phyloP scores from a whole-genome alignment of 2,113 vertebrate genomes.

The Lutjanus erythropterus region DNA sequence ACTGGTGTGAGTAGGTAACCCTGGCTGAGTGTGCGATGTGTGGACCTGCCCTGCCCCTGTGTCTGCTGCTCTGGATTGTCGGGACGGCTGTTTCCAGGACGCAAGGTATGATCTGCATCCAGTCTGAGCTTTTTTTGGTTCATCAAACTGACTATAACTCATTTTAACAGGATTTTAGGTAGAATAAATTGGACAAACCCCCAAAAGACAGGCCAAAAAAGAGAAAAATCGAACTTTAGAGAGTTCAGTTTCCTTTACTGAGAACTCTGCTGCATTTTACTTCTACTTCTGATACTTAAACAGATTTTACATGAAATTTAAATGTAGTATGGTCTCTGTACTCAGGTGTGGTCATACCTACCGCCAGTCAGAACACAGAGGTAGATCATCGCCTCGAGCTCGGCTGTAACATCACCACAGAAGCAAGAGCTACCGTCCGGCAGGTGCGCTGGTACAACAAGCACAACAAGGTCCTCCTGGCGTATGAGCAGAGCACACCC shows the following conservation, averaged over 20 bases:
- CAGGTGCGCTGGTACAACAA: conserved; percentile 82
- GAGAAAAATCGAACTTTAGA: no score
- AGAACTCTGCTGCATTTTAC: no score
- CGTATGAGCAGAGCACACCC: conserved; percentile 52
- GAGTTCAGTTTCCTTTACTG: no score
- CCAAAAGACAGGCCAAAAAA: no score
- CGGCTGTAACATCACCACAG: conserved; percentile 76
- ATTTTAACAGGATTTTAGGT: not conserved
- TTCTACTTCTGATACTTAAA: no score
- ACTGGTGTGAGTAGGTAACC: conserved; percentile 29
- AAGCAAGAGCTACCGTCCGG: conserved; percentile 36
- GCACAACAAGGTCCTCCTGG: conserved; percentile 62
- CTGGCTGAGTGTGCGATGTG: conserved; percentile 53
- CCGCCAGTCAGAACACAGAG: conserved; percentile 48
- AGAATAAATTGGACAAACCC: not conserved
- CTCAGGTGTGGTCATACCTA: conserved; percentile 75
- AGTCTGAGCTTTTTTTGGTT: not conserved
- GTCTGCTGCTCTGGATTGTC: conserved; percentile 62
- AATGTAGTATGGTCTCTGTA: not conserved
- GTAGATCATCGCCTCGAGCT: conserved; percentile 67
- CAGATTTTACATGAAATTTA: no score
- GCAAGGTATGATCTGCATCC: conserved; percentile 39
- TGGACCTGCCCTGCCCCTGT: conserved; percentile 38
- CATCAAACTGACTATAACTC: not conserved
- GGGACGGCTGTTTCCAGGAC: conserved; percentile 30